Base-by-base conservation (phyloP, 2,888 invertebrate species). In the Leptinotarsa tumamoca region DNA sequence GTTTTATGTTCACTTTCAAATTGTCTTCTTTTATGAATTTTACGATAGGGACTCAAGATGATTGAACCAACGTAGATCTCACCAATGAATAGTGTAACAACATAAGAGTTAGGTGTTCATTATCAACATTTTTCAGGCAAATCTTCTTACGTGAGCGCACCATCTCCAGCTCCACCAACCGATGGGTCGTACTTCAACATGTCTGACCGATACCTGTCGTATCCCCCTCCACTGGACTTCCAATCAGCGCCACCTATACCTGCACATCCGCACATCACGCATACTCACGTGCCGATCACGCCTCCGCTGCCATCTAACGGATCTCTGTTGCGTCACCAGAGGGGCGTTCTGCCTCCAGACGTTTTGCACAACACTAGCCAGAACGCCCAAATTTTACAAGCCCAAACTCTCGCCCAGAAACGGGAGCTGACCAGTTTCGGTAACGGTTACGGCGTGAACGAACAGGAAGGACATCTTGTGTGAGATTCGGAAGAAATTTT, bases 181-280 rank as follows among this genome's bases (percentile, higher is more conserved):
- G 94, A 94, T 85, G 95, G 94, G 68, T 93, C 94, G 54, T 95
- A 94, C 86, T 95, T 94, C 90, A 95, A 95, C 87, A 94, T 94
- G 92, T 94, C 94, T 3, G 94, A 95, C 78, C 90, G 95, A 84
- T 95, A 95, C 87, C 90, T 95, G 73, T 95, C 95, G 1, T 95
- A 95, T 88, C 95, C 95, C 51, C 95, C 95, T 0, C 90, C 93
- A 43, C 90, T 93, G 86, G 93, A 93, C 85, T 93, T 92, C 54
- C 92, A 92, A 61, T 89, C 89, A 80, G 91, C 83, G 69, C 85
- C 85, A 49, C 85, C 85, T 21, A 90, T 90, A 10, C 90, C 91
- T 69, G 90, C 90, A 78, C 85, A 91, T 52, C 89, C 90, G 43
- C 89, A 84, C 75, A 83, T 91, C 61, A 89, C 90, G 33, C 89